Evolutionary conservation across 2,113 vertebrate species (phyloP), one percentile per base, ranked within the genome.

Genomic region (Catagonus wagneri): DNA sequence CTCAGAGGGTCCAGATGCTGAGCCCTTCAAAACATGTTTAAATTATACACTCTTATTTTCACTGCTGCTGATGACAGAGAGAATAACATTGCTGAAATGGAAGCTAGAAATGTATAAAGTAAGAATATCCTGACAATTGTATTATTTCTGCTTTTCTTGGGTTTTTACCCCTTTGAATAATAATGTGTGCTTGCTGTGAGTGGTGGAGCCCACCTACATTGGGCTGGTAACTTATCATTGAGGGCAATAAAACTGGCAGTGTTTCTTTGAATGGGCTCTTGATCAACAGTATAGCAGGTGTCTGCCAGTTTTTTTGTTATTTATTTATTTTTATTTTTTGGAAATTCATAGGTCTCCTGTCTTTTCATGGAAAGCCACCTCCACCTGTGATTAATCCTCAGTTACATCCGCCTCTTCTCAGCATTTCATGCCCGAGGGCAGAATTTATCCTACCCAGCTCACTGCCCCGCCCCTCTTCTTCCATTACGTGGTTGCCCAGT

Each of bases 1-100:
- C 27, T 91, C 23, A 74, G 80, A 89, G 15, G 3, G 0, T 50
- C 34, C 27, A 91, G 23, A 56, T 17, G 39, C 20, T 22, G 61
- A 58, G 2, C 15, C n/a, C 85, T 78, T 83, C 36, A 78, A 92
- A 83, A 22, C 20, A 34, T 71, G 3, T 63, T 94, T 85, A 68
- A 81, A 80, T 39, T 63, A 61, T 34, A 16, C 8, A 60, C 36
- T 56, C 22, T 68, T 72, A 54, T 63, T 88, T 83, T 54, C 50
- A 74, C 52, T 22, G 58, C 29, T 78, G 22, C 11, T 90, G 12
- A 63, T 61, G 22, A 93, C 32, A 54, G 27, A 88, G n/a, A 75
- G 95, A 89, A 69, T 58, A 76, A 29, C 29, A 88, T 54, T 87
- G 78, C 75, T 71, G 54, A 96, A 83, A 34, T 60, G 63, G 29